These are phyloP conservation scores for Limnephilus rhombicus DNA, from an alignment of 2,888 invertebrate genomes.

Conservation along the genomic window DNA sequence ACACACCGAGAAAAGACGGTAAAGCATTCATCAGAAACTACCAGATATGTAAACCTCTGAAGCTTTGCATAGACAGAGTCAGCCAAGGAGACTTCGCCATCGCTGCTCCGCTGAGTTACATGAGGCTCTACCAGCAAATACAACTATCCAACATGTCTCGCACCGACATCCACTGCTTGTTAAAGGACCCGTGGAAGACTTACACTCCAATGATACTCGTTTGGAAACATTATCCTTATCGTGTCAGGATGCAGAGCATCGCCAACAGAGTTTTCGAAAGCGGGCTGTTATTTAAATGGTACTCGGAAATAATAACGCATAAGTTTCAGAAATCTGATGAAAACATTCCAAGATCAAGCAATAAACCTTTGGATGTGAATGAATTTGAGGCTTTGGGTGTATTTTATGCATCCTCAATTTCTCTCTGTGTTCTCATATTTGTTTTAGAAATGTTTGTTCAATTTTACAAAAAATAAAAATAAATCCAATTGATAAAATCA, in stretches of 20 bases:
- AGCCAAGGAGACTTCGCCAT: constrained; percentile 43
- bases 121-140: constrained; percentile 19
- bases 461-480: neutral
- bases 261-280: constrained; percentile 46
- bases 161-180: constrained; percentile 7
- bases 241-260: constrained; percentile 15
- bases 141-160: neutral
- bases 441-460: constrained; percentile 8
- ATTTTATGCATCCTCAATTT: neutral
- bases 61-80: constrained; percentile 11
- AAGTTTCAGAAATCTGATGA: neutral
- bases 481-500: neutral
- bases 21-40: neutral
- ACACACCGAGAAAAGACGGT: neutral
- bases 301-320: neutral
- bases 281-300: constrained; percentile 39
- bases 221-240: constrained; percentile 44
- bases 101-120: constrained; percentile 3
- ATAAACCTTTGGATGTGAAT: constrained; percentile 21
- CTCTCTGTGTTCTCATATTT: neutral
- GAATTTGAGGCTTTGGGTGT: neutral
- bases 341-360: neutral
- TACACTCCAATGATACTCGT: constrained; percentile 40
- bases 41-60: constrained; percentile 14
- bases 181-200: constrained; percentile 13